phyloP scores from a whole-genome alignment of 1,140 invertebrate genomes.

The Drosophila lowei region DNA sequence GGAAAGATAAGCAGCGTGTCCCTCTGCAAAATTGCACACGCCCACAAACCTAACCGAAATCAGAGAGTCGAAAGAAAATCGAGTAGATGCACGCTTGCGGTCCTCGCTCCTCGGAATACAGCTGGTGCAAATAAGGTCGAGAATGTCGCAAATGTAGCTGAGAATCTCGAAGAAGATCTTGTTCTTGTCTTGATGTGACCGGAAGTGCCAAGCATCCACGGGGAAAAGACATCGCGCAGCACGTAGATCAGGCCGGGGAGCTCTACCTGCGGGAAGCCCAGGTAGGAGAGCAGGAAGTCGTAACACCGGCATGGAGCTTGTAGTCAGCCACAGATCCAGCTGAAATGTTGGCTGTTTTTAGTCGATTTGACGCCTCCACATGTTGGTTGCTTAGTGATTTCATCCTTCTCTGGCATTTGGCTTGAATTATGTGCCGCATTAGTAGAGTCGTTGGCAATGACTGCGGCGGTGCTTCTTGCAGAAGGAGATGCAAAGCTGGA shows the following conservation, averaged over 20 bases:
- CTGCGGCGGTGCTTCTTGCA: too few species aligned
- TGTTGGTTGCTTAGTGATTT: too few species aligned
- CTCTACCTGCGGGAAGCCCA: constrained; percentile 85
- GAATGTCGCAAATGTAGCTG: constrained; percentile 85
- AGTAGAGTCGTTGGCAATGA: too few species aligned
- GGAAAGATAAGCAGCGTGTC: constrained; percentile 88
- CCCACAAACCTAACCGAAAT: constrained; percentile 65
- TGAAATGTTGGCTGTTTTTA: constrained; percentile 71
- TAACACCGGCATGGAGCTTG: constrained; percentile 84
- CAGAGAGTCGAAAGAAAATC: constrained; percentile 52
- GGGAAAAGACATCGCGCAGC: constrained; percentile 87
- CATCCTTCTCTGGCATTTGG: too few species aligned
- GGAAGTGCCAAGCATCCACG: constrained; percentile 87
- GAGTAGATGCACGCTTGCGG: constrained; percentile 84
- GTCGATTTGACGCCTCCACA: too few species aligned
- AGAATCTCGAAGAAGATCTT: constrained; percentile 85
- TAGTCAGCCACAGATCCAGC: constrained; percentile 83
- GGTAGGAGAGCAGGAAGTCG: constrained; percentile 84
- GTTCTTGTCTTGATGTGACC: constrained; percentile 83
- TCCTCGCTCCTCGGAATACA: constrained; percentile 12
- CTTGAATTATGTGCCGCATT: too few species aligned
- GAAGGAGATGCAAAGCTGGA: too few species aligned
- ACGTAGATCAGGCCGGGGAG: constrained; percentile 87
- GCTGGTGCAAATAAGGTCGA: constrained; percentile 82
- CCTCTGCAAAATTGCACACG: constrained; percentile 85